Evolutionary conservation across 2,797 vertebrate genomes (phyloP).

Genomic region (Gymnoscopelus braueri): DNA sequence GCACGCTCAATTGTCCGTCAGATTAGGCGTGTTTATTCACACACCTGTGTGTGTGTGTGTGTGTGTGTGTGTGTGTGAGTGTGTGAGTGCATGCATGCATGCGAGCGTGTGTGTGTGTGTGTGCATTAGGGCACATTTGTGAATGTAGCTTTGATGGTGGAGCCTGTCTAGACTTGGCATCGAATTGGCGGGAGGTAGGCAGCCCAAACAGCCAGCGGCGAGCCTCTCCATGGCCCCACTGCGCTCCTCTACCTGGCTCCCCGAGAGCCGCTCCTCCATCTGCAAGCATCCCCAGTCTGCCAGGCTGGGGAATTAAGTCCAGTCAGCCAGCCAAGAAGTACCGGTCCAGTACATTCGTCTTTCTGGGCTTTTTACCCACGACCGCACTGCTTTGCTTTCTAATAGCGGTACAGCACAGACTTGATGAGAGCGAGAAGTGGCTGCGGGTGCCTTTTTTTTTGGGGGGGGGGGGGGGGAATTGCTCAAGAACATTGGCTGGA

Average conservation of each 20-base stretch:
- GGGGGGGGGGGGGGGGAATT: too few species aligned
- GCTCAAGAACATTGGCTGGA: too few species aligned
- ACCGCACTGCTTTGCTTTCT: too few species aligned
- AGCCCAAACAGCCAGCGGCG: constrained; percentile 45
- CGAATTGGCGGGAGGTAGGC: constrained; percentile 47
- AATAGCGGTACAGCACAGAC: too few species aligned
- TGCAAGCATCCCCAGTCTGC: constrained; percentile 18
- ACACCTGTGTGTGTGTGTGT: constrained; percentile 59
- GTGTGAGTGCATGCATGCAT: too few species aligned
- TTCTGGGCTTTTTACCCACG: too few species aligned
- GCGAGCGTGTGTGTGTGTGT: constrained; percentile 29
- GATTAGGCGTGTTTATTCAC: constrained; percentile 32
- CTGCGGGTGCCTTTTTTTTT: too few species aligned
- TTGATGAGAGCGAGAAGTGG: too few species aligned
- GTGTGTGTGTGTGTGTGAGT: constrained; percentile 52
- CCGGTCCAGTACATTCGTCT: background rate
- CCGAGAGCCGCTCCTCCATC: constrained; percentile 29
- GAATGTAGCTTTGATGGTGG: constrained; percentile 40
- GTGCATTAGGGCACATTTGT: constrained; percentile 27
- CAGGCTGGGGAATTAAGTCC: constrained; percentile 34
- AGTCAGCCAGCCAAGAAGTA: constrained; percentile 2
- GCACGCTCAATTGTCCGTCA: too few species aligned
- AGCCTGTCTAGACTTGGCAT: constrained; percentile 15
- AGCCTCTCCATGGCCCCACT: constrained; percentile 41
- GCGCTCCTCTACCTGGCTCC: constrained; percentile 22